Percentiles rank a stretch among this genome's conserved stretches.
phyloP scores from a whole-genome alignment of 2,113 vertebrate species.

The Paedocypris sp. region DNA sequence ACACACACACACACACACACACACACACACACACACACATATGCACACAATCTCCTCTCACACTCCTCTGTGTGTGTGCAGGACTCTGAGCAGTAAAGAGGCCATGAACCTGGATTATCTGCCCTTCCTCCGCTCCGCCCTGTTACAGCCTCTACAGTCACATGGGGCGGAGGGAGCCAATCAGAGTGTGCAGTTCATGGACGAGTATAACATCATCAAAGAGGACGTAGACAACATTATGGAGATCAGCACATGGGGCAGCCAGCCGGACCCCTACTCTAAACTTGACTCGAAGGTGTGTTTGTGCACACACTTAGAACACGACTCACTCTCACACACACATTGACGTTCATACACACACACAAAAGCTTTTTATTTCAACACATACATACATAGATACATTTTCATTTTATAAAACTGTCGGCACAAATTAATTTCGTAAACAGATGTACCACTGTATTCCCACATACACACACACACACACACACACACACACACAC shows the following conservation, averaged over 20 bases:
- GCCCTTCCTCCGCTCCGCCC: constrained; percentile 64
- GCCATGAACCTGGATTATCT: constrained; percentile 85
- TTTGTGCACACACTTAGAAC: background rate
- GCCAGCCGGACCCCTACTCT: constrained; percentile 77
- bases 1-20: too few relatives aligned
- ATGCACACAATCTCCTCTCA: background rate
- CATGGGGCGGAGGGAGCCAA: constrained; percentile 70
- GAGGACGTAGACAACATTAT: constrained; percentile 93
- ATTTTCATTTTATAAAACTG: too few relatives aligned
- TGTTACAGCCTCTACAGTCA: constrained; percentile 70
- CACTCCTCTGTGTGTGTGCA: constrained; percentile 41
- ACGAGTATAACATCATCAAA: constrained; percentile 80
- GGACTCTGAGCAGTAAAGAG: constrained; percentile 74
- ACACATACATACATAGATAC: too few relatives aligned
- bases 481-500: too few relatives aligned
- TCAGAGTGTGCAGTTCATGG: constrained; percentile 72
- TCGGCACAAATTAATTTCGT: too few relatives aligned
- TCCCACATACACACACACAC: too few relatives aligned
- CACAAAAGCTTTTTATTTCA: too few relatives aligned
- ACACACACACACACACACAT: too few relatives aligned
- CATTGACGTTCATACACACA: too few relatives aligned
- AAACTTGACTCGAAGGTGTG: constrained; percentile 88
- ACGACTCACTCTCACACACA: too few relatives aligned
- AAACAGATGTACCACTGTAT: too few relatives aligned
- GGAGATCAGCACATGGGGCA: constrained; percentile 83